Evolutionary conservation across 2,888 invertebrate genomes (phyloP).

Genomic region (Drosophila gaucha): DNA sequence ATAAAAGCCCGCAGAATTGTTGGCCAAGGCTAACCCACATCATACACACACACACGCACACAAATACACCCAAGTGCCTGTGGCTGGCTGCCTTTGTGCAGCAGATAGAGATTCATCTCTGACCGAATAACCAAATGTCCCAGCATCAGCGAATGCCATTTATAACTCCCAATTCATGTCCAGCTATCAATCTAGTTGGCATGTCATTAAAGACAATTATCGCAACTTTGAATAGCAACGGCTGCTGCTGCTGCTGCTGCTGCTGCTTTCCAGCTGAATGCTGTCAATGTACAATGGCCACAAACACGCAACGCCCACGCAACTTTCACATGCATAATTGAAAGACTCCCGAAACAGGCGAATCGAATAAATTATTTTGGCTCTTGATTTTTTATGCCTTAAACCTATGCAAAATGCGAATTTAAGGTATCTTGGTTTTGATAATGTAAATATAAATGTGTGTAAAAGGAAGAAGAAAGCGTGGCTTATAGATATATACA

Average conservation of each 20-base stretch:
- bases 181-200: slow-evolving; percentile 20
- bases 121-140: slow-evolving; percentile 24
- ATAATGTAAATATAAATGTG: too few species aligned
- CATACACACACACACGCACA: too few species aligned
- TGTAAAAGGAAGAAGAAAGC: too few species aligned
- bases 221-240: slow-evolving; percentile 3
- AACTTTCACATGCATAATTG: slow-evolving; percentile 43
- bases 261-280: background rate
- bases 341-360: slow-evolving; percentile 19
- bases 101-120: slow-evolving; percentile 2
- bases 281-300: background rate
- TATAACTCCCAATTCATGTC: slow-evolving; percentile 19
- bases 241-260: background rate
- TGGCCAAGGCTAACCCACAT: background rate
- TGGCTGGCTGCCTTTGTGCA: slow-evolving; percentile 21
- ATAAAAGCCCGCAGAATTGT: slow-evolving; percentile 57
- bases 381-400: too few species aligned
- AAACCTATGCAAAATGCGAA: too few species aligned
- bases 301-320: slow-evolving; percentile 35
- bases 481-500: too few species aligned
- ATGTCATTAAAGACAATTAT: slow-evolving; percentile 45
- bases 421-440: too few species aligned
- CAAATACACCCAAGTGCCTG: background rate
- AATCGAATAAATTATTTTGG: slow-evolving; percentile 11
- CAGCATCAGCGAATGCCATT: slow-evolving; percentile 27